Conservation (phyloP, 2,113 vertebrate genomes). For the Nycticryphes semicollaris region DNA sequence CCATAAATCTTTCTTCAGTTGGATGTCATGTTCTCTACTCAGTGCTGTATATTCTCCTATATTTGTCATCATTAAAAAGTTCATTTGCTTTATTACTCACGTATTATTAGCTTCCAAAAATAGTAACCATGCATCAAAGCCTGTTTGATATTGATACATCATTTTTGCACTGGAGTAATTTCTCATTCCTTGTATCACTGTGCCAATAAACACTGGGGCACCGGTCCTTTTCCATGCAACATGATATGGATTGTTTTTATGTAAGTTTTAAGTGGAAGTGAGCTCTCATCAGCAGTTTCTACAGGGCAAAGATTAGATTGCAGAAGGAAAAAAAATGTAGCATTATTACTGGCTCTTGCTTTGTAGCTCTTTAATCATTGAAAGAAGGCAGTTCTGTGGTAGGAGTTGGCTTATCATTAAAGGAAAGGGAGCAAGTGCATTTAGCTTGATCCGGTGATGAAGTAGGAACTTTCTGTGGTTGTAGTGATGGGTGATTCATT, state of each 20-base stretch:
- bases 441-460: neutral
- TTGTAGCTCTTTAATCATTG: conserved; percentile 64
- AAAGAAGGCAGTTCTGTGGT: neutral
- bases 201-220: neutral
- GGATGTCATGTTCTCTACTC: neutral
- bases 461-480: neutral
- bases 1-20: neutral
- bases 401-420: conserved; percentile 50
- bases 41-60: neutral
- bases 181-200: neutral
- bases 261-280: conserved; percentile 28
- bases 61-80: conserved; percentile 30
- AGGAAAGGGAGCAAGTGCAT: conserved; percentile 25
- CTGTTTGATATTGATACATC: neutral
- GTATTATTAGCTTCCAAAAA: conserved; percentile 1
- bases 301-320: conserved; percentile 59
- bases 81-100: conserved; percentile 26
- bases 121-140: neutral
- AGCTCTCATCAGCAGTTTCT: conserved; percentile 56
- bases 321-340: neutral
- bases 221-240: neutral
- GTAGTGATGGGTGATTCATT: conserved; percentile 25
- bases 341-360: conserved; percentile 16
- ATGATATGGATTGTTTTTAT: conserved; percentile 5
- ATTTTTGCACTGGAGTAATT: neutral